A percentile compares a stretch with the other conserved stretches of the same genome.
Evolutionary conservation across 2,113 vertebrate genomes (phyloP).

Genomic region (Eupsittula cactorum): DNA sequence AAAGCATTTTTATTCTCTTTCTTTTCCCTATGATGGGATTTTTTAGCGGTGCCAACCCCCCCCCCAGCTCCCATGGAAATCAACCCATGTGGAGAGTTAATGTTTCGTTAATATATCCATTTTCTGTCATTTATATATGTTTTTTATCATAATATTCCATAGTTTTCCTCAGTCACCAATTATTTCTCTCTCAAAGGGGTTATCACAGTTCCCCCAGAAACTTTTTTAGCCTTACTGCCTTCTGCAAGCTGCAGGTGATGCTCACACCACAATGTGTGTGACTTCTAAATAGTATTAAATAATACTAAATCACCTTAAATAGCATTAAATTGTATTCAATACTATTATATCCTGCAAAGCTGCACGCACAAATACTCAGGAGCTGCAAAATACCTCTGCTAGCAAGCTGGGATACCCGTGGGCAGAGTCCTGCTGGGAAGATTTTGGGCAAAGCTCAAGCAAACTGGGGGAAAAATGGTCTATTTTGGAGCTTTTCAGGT

Average conservation of each 20-base stretch:
- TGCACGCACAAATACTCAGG: background rate
- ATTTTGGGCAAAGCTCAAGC: background rate
- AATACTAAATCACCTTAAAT: background rate
- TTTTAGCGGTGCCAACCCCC: background rate
- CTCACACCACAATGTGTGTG: background rate
- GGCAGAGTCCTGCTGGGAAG: background rate
- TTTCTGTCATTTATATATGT: background rate
- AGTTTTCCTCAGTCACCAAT: background rate
- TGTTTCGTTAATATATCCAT: constrained; percentile 10
- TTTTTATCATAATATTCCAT: background rate
- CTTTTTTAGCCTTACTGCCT: background rate
- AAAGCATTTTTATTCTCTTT: constrained; percentile 37
- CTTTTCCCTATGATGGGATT: background rate
- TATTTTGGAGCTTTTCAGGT: background rate
- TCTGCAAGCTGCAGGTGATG: background rate
- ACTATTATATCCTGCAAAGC: background rate
- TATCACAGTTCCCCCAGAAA: background rate
- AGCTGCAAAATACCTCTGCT: background rate
- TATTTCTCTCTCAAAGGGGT: background rate
- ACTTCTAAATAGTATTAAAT: background rate
- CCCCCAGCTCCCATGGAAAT: background rate
- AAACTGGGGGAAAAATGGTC: rapidly evolving
- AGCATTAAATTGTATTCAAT: background rate
- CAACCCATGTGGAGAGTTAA: constrained; percentile 35
- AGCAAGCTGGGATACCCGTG: rapidly evolving